Conservation (phyloP, 1,140 invertebrate species). For the Lepidurus couesii region DNA sequence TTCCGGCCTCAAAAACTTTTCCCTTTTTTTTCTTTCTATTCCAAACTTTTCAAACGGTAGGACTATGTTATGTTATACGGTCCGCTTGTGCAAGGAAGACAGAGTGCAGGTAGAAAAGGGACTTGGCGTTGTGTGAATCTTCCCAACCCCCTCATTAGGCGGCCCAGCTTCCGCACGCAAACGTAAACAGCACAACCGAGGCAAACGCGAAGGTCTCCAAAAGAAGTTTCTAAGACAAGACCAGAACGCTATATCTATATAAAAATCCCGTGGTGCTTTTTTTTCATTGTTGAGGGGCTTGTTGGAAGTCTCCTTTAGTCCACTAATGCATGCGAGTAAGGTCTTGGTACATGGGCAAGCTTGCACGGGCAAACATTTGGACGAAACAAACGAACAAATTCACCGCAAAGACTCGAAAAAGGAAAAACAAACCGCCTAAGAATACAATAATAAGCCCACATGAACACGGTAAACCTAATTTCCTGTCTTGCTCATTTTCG, state of each 20-base stretch:
- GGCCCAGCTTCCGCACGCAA: conserved; percentile 20
- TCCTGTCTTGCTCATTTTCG: background rate
- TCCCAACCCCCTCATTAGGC: conserved; percentile 20
- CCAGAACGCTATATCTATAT: background rate
- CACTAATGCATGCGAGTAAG: conserved; percentile 12
- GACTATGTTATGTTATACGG: background rate
- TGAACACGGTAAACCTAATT: background rate
- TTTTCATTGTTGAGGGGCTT: background rate
- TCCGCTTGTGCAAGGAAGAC: background rate
- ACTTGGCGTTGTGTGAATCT: conserved; percentile 18
- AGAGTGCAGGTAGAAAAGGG: conserved; percentile 5
- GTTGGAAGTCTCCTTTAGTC: background rate
- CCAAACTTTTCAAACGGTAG: background rate
- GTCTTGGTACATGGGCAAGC: background rate
- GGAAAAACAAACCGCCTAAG: background rate
- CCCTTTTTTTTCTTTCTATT: background rate
- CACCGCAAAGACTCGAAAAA: background rate
- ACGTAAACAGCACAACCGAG: conserved; percentile 1
- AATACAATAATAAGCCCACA: background rate
- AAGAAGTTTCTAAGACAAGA: background rate
- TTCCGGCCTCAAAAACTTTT: background rate
- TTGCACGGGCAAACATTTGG: background rate
- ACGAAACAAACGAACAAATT: background rate
- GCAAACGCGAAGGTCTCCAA: background rate
- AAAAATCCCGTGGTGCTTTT: background rate